A percentile compares a stretch with the other conserved stretches of the same genome.
Evolutionary conservation across 2,113 vertebrate species (phyloP).

Genomic region (Centropus bengalensis): DNA sequence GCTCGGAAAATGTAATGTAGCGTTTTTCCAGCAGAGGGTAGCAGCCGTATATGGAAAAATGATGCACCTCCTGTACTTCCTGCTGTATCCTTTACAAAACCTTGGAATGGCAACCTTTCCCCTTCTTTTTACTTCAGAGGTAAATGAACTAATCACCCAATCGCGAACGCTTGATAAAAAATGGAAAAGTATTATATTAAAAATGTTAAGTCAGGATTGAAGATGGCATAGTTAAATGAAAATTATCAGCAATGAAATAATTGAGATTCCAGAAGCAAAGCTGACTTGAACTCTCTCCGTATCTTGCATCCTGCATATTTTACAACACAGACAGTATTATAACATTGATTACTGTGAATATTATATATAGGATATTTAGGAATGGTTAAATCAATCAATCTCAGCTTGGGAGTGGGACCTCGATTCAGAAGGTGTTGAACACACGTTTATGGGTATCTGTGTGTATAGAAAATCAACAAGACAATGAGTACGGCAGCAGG

Average conservation of each 20-base stretch:
- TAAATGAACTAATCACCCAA: neutral
- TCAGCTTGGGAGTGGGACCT: neutral
- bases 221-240: neutral
- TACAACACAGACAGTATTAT: neutral
- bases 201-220: neutral
- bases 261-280: neutral
- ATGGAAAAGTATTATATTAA: neutral
- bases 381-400: neutral
- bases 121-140: neutral
- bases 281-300: neutral
- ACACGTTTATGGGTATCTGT: neutral
- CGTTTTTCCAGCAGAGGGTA: conserved; percentile 53
- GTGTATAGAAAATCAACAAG: neutral
- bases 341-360: neutral
- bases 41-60: neutral
- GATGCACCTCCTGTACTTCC: neutral
- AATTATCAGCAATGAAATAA: neutral
- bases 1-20: neutral
- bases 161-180: neutral
- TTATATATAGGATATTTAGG: neutral
- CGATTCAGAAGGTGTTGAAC: neutral
- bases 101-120: neutral
- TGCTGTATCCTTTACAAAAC: neutral
- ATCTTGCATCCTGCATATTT: neutral
- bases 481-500: neutral